These are phyloP conservation scores for Clarias gariepinus DNA, from an alignment of 2,113 vertebrate genomes.

Conservation along the genomic window DNA sequence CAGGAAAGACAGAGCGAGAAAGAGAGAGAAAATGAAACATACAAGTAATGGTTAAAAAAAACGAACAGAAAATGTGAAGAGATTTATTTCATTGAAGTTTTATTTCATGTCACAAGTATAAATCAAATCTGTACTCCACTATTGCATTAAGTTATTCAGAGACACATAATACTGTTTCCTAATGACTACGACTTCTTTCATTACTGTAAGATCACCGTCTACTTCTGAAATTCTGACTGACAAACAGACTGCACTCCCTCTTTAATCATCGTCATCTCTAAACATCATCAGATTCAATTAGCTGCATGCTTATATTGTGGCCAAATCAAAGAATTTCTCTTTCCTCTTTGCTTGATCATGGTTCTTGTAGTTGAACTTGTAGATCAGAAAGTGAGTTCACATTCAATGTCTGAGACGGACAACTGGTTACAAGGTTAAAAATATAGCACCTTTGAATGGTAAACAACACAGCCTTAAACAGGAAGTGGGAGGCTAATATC, in stretches of 20 bases:
- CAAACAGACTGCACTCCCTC: background rate
- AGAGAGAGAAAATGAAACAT: background rate
- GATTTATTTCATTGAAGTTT: background rate
- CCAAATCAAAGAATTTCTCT: background rate
- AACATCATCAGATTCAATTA: background rate
- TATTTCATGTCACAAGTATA: background rate
- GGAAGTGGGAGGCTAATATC: slow-evolving; percentile 88
- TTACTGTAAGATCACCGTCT: background rate
- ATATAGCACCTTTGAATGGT: slow-evolving; percentile 80
- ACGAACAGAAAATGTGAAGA: background rate
- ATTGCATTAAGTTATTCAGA: slow-evolving; percentile 22
- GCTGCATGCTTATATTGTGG: background rate
- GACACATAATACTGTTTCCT: background rate
- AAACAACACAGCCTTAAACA: slow-evolving; percentile 86
- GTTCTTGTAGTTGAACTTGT: background rate
- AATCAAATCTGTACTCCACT: background rate
- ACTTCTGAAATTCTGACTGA: background rate
- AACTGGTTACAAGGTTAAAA: slow-evolving; percentile 77
- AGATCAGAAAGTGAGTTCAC: background rate
- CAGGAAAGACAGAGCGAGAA: background rate
- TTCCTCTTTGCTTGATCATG: background rate
- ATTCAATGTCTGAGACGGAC: slow-evolving; percentile 56
- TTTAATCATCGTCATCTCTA: background rate
- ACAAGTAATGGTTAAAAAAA: background rate
- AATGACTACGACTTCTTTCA: slow-evolving; percentile 12